These are phyloP conservation scores for Zaprionus kolodkinae DNA, from an alignment of 1,140 invertebrate genomes.

Conservation along the genomic window DNA sequence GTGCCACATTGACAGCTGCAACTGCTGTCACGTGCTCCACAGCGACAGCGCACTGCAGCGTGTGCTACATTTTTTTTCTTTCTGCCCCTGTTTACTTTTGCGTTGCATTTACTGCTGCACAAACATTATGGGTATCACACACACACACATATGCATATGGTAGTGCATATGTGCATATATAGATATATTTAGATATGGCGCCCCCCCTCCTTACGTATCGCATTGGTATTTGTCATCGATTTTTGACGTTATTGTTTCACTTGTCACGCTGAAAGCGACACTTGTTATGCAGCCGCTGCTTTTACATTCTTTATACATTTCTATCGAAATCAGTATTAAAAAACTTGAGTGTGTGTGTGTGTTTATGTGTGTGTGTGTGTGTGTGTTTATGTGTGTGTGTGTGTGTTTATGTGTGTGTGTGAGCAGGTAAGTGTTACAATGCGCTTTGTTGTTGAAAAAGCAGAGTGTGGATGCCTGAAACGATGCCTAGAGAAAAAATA, in stretches of 20 bases:
- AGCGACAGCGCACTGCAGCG: not conserved
- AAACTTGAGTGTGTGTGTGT: not conserved
- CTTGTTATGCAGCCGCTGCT: constrained; percentile 46
- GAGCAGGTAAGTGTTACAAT: not conserved
- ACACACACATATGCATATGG: constrained; percentile 4
- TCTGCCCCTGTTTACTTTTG: constrained; percentile 43
- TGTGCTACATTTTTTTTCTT: constrained; percentile 30
- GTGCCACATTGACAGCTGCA: constrained; percentile 49
- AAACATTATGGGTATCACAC: constrained; percentile 5
- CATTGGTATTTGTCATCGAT: constrained; percentile 67
- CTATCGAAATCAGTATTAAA: constrained; percentile 25
- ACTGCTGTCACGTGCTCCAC: constrained; percentile 26
- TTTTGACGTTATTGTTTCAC: constrained; percentile 71
- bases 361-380: not conserved
- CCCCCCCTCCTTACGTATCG: constrained; percentile 21
- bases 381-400: too few species aligned
- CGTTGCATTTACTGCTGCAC: constrained; percentile 46
- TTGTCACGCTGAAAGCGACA: constrained; percentile 47
- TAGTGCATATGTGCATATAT: not conserved
- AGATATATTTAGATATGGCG: constrained; percentile 46
- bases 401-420: not conserved
- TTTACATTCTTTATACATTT: constrained; percentile 44
- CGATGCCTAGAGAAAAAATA: not conserved
- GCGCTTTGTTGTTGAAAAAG: not conserved
- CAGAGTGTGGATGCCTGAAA: not conserved